phyloP scores from a whole-genome alignment of 2,888 invertebrate genomes.

The Pachymerium ferrugineum region DNA sequence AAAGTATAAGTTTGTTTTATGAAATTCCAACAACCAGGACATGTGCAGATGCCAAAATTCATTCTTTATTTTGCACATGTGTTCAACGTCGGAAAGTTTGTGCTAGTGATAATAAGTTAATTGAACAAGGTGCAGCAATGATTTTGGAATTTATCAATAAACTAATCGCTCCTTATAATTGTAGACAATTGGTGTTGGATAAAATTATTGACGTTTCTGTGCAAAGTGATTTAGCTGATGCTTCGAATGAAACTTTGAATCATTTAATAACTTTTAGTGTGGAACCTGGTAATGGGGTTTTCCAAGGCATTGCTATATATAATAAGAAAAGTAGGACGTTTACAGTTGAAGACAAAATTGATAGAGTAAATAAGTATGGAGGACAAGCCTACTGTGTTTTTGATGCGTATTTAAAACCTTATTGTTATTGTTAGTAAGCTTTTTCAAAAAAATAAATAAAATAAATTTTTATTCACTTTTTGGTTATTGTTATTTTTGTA shows the following conservation, averaged over 20 bases:
- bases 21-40: conserved; percentile 65
- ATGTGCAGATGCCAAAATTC: conserved; percentile 69
- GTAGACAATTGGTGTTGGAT: neutral
- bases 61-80: conserved; percentile 83
- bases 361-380: neutral
- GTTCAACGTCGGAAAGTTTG: conserved; percentile 49
- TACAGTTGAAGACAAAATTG: neutral
- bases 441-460: no score
- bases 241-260: no score
- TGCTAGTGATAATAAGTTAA: neutral
- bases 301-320: neutral
- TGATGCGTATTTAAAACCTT: neutral
- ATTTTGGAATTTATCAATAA: neutral
- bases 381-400: neutral
- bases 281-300: neutral
- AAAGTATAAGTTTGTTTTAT: conserved; percentile 70
- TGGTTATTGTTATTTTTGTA: no score
- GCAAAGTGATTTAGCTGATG: neutral
- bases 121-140: neutral
- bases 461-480: no score
- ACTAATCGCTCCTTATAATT: neutral
- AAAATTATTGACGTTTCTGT: neutral
- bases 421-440: neutral
- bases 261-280: neutral
- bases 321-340: neutral